Percentiles rank a stretch among this genome's conserved stretches.
These are phyloP conservation scores for Benitochromis conjunctus DNA, from an alignment of 2,113 vertebrate genomes.

Conservation along the genomic window DNA sequence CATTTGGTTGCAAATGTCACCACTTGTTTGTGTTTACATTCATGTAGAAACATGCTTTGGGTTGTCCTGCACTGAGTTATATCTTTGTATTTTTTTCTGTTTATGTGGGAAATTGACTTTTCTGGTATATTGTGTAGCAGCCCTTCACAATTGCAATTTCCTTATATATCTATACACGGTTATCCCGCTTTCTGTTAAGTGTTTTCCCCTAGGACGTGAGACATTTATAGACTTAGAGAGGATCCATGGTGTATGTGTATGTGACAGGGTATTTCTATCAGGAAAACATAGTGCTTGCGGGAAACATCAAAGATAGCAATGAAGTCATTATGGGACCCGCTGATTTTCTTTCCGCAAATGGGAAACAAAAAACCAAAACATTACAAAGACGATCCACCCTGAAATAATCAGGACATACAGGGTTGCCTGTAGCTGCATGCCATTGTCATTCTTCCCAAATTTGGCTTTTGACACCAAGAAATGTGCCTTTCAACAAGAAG, in stretches of 20 bases:
- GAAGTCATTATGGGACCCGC: conserved; percentile 31
- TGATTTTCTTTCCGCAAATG: conserved; percentile 14
- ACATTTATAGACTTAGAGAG: conserved; percentile 22
- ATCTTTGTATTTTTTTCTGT: neutral
- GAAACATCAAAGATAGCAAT: conserved; percentile 39
- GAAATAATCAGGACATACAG: neutral
- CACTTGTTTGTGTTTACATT: neutral
- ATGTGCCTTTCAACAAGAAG: neutral
- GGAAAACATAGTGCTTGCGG: conserved; percentile 31
- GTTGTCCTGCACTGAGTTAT: neutral
- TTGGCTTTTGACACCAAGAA: neutral
- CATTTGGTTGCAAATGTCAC: neutral
- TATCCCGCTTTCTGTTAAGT: conserved; percentile 37
- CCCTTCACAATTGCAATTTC: neutral
- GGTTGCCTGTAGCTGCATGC: neutral
- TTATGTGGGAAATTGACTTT: neutral
- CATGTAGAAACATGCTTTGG: neutral
- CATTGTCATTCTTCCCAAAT: neutral
- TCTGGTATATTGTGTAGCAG: neutral
- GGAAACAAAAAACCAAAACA: conserved; percentile 22
- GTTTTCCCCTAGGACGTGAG: conserved; percentile 20
- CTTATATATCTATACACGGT: conserved; percentile 14
- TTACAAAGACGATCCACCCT: neutral
- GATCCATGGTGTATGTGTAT: conserved; percentile 8
- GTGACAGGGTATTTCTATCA: conserved; percentile 31